These are phyloP conservation scores for Tiliacea aurago DNA, from an alignment of 2,888 invertebrate genomes.

Conservation along the genomic window DNA sequence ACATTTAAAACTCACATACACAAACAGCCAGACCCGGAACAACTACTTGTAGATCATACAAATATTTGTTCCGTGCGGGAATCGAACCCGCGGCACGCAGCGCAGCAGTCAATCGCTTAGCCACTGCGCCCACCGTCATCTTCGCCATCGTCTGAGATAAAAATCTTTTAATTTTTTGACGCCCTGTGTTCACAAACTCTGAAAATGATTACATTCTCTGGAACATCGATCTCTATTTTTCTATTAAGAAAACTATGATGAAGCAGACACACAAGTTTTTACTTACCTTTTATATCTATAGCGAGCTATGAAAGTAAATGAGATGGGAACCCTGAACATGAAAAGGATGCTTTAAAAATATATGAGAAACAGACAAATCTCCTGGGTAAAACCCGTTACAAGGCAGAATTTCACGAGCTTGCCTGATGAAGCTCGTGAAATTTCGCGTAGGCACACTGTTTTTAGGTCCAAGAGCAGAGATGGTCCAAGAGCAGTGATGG, in stretches of 20 bases:
- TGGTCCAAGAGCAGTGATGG: too few relatives aligned
- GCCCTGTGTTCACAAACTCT: background rate
- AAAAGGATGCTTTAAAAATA: constrained; percentile 17
- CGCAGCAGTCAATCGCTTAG: too few relatives aligned
- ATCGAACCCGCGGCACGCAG: too few relatives aligned
- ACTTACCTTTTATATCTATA: constrained; percentile 9
- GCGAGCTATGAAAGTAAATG: constrained; percentile 24
- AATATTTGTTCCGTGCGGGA: too few relatives aligned
- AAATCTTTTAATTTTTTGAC: background rate
- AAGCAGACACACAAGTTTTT: constrained; percentile 4
- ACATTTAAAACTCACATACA: too few relatives aligned
- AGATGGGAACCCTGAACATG: constrained; percentile 4
- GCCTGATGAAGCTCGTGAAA: background rate
- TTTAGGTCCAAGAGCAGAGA: too few relatives aligned
- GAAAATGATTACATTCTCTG: background rate
- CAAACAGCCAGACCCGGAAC: too few relatives aligned
- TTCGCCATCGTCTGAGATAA: too few relatives aligned
- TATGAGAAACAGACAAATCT: background rate
- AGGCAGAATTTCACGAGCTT: background rate
- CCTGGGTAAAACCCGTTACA: background rate
- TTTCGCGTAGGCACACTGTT: background rate
- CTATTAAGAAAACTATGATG: constrained; percentile 13
- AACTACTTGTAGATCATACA: too few relatives aligned
- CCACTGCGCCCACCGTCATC: too few relatives aligned
- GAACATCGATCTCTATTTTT: constrained; percentile 3